Base-by-base conservation (phyloP, 2,888 invertebrate genomes). In the Nemotelus nigrinus region DNA sequence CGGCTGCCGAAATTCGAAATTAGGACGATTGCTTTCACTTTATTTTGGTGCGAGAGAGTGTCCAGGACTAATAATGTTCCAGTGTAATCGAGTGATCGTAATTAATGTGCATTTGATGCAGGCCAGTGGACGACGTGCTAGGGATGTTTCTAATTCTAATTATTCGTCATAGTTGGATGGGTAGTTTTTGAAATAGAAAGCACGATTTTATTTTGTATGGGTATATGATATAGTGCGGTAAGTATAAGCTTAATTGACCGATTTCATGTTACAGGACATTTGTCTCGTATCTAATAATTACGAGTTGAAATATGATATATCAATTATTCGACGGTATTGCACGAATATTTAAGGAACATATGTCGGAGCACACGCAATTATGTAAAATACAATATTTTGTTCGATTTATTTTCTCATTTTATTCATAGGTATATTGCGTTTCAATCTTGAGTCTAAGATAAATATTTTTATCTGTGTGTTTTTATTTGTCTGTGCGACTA, bases 21-120 rank as follows among this genome's bases (percentile, higher is more conserved):
- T 68, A 68, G 68, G 68, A 68, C 53, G 53, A 68, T 68, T 68
- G 68, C 68, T 68, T 68, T 53, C 68, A 68, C 68, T 68, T 68
- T 68, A 50, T 67, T 48, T 25, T 25, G 25, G 25, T 60, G 8
- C 25, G 60, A 25, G 60, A 39, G 1, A 8, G 50, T 50, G 60
- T 25, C 25, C 25, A 1, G 25, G 60, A 39, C n/a, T n/a, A 25
- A 60, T 60, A 60, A n/a, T 60, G 6, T 50, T 50, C 8, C 6
- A 50, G 50, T 8, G 50, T 1, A 50, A 50, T 50, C 50, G 50
- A 50, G 50, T 50, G 6, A 50, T 8, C 8, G 8, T 50, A 5
- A 50, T 7, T 25, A 25, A 25, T 25, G 25, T 25, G 25, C 25
- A 25, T 25, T 25, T 25, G 25, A 25, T 25, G 1, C 25, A 25